phyloP scores from a whole-genome alignment of 2,113 vertebrate species.

The Propithecus coquereli region DNA sequence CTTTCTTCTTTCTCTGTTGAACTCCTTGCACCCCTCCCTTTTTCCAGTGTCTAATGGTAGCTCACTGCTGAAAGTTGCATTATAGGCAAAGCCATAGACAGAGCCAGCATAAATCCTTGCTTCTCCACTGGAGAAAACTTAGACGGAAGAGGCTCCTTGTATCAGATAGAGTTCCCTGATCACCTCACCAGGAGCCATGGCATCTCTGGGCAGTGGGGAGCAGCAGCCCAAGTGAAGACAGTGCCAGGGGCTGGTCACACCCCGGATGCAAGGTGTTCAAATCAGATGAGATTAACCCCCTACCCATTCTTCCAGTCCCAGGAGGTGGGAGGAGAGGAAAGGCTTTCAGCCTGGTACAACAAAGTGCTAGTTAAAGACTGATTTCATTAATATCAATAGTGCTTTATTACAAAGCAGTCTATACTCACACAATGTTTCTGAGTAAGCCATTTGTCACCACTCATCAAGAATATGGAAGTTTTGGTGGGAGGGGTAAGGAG shows the following conservation, averaged over 20 bases:
- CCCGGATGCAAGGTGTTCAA: background rate
- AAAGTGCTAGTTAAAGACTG: background rate
- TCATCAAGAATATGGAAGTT: background rate
- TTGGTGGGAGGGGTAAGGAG: background rate
- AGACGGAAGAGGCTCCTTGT: background rate
- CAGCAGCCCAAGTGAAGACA: background rate
- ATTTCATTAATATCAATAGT: background rate
- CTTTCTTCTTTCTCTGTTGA: background rate
- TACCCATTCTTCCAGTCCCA: background rate
- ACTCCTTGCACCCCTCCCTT: too few species aligned
- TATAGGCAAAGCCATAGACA: background rate
- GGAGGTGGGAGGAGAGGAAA: background rate
- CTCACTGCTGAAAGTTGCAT: background rate
- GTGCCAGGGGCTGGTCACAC: background rate
- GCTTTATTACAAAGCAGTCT: background rate
- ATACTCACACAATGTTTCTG: background rate
- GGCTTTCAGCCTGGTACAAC: background rate
- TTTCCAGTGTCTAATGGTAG: background rate
- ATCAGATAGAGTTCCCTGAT: background rate
- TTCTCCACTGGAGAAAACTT: background rate
- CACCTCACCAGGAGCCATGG: background rate
- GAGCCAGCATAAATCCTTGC: background rate
- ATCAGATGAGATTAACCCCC: background rate
- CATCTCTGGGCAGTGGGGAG: background rate
- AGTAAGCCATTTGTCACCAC: background rate